Evolutionary conservation across 1,140 invertebrate species (phyloP).

Genomic region (Drosophila bocqueti): DNA sequence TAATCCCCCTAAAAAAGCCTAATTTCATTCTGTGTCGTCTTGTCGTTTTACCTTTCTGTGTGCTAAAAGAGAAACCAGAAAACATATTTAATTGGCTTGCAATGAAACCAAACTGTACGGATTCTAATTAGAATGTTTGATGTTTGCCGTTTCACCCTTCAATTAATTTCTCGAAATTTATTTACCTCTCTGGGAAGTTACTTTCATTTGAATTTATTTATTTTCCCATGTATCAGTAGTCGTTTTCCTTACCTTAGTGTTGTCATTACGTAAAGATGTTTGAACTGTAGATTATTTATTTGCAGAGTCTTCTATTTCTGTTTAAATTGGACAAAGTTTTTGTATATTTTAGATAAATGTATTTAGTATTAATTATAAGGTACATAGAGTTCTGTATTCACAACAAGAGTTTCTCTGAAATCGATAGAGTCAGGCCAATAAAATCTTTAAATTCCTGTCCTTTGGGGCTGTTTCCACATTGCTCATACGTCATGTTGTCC

Average conservation of each 20-base stretch:
- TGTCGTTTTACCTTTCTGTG: slow-evolving; percentile 30
- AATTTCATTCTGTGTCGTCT: slow-evolving; percentile 34
- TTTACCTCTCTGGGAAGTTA: background rate
- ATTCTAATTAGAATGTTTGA: slow-evolving; percentile 23
- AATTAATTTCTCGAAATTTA: background rate
- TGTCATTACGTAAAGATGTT: slow-evolving; percentile 11
- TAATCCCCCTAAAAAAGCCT: slow-evolving; percentile 23
- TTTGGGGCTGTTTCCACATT: background rate
- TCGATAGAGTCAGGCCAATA: background rate
- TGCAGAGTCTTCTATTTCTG: background rate
- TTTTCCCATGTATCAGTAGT: slow-evolving; percentile 2
- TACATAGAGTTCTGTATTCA: background rate
- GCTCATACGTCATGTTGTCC: slow-evolving; percentile 8
- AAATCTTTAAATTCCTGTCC: background rate
- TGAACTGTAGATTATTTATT: background rate
- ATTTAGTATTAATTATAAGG: background rate
- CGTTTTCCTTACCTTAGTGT: slow-evolving; percentile 9
- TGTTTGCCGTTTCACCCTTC: slow-evolving; percentile 16
- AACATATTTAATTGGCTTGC: slow-evolving; percentile 30
- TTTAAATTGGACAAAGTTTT: background rate
- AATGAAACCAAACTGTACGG: slow-evolving; percentile 14
- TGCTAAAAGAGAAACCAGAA: background rate
- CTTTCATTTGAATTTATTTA: slow-evolving; percentile 9
- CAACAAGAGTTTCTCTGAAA: too few species aligned
- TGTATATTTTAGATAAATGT: background rate